Evolutionary conservation across 2,888 invertebrate species (phyloP).

Genomic region (Drosophila greeni): DNA sequence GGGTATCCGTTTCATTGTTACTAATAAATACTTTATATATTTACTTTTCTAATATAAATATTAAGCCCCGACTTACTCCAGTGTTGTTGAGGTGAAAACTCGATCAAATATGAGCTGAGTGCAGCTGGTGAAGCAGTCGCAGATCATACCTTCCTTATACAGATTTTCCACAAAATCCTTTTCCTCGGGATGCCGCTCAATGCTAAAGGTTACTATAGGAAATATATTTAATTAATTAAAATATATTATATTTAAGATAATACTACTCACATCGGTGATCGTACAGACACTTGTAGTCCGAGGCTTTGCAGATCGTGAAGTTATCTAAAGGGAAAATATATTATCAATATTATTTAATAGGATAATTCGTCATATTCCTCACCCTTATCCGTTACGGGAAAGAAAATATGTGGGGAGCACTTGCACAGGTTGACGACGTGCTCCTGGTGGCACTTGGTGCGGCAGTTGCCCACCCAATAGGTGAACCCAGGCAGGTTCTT

Average conservation of each 20-base stretch:
- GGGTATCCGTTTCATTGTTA: constrained; percentile 24
- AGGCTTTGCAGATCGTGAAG: constrained; percentile 67
- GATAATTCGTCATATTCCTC: too few relatives aligned
- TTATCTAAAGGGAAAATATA: constrained; percentile 55
- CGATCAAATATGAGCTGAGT: constrained; percentile 64
- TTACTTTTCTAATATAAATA: too few relatives aligned
- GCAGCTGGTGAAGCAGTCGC: constrained; percentile 76
- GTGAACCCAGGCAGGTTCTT: constrained; percentile 71
- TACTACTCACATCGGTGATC: constrained; percentile 65
- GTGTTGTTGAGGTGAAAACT: constrained; percentile 50
- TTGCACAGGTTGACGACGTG: constrained; percentile 69
- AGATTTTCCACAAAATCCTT: constrained; percentile 62
- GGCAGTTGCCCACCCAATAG: constrained; percentile 76
- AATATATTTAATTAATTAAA: background rate
- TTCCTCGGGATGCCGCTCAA: constrained; percentile 62
- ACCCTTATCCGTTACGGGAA: constrained; percentile 67
- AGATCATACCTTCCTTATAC: constrained; percentile 71
- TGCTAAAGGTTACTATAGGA: constrained; percentile 49
- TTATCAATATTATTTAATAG: too few relatives aligned
- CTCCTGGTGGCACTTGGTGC: constrained; percentile 75
- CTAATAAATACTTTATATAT: constrained; percentile 20
- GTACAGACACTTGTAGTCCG: constrained; percentile 72
- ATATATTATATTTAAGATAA: background rate
- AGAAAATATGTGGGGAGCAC: constrained; percentile 73
- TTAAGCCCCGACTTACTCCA: constrained; percentile 53